Base-by-base conservation (phyloP, 53 echinoderm and acorn worm genomes). In the Arbacia lixula region DNA sequence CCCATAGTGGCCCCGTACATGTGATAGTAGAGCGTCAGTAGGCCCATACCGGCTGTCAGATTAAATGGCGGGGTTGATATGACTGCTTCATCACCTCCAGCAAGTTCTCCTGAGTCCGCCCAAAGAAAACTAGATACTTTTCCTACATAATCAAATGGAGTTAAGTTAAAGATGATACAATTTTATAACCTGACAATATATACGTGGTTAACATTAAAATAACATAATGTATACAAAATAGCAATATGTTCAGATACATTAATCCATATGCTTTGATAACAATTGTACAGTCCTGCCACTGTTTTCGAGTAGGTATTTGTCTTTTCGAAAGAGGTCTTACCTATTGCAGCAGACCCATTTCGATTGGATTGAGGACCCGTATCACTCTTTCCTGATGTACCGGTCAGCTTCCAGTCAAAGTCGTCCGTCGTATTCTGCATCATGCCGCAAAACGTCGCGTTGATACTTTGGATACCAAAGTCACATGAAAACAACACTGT, bases 401-500 rank as follows among this genome's bases (percentile, higher is more conserved):
- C 26, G 0, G 82, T 63, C 14, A 81, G 64, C 35, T 81, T 42
- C 82, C 82, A 81, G 28, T 81, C 34, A 26, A 34, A 63, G 31
- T 64, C 14, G 26, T 81, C 64, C 0, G 43, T 50, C 21, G 12
- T 21, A 29, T 20, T 16, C 20, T 81, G 82, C 40, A 46, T 21
- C 82, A 81, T 81, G 30, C 50, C 82, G 33, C 82, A 81, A 6
- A 28, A 81, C 22, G 29, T 60, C 26, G 29, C 82, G n/a, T 17
- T 31, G 29, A 14, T 17, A 37, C 1, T 33, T 8, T 6, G 28
- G 1, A 12, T 61, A 6, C 82, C 82, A 41, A 81, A 81, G 51
- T 81, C 82, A 32, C 82, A 81, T 14, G 62, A 46, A 63, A 81
- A 81, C 0, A 62, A 17, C 3, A 64, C 82, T 81, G 63, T 27